A percentile compares a stretch with the other conserved stretches of the same genome.
Evolutionary conservation across 2,113 vertebrate species (phyloP).

Genomic region (Tamias sibiricus): DNA sequence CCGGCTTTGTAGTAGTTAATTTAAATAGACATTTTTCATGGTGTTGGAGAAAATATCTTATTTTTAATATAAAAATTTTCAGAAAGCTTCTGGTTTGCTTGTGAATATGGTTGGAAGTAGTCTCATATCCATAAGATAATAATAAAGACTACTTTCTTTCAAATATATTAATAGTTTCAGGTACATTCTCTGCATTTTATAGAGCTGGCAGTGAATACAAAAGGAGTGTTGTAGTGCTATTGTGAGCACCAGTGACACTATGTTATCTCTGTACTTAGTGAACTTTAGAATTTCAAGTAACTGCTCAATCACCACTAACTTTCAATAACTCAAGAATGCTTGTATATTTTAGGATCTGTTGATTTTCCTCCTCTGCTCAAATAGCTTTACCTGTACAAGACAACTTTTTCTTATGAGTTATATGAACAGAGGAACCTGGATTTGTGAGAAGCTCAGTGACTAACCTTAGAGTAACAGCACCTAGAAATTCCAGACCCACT

Average conservation of each 20-base stretch:
- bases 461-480: constrained; percentile 23
- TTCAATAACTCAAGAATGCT: constrained; percentile 50
- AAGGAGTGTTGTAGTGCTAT: constrained; percentile 22
- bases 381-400: background rate
- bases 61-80: constrained; percentile 75
- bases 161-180: background rate
- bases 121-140: constrained; percentile 63
- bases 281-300: constrained; percentile 60
- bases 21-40: constrained; percentile 75
- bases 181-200: constrained; percentile 53
- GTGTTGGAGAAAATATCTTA: background rate
- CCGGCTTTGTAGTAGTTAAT: constrained; percentile 74
- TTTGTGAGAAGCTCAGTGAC: constrained; percentile 37
- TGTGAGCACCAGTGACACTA: constrained; percentile 52
- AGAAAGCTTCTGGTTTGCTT: constrained; percentile 69
- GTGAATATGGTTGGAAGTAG: constrained; percentile 58
- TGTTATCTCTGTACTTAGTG: background rate
- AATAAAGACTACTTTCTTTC: constrained; percentile 61
- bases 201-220: constrained; percentile 40
- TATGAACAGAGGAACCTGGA: constrained; percentile 38
- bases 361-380: constrained; percentile 22
- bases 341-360: background rate
- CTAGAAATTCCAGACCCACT: constrained; percentile 18
- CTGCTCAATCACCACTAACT: constrained; percentile 1
- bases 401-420: constrained; percentile 19